These are phyloP conservation scores for Micronycteris hirsuta DNA, from an alignment of 2,113 vertebrate genomes.

Conservation along the genomic window DNA sequence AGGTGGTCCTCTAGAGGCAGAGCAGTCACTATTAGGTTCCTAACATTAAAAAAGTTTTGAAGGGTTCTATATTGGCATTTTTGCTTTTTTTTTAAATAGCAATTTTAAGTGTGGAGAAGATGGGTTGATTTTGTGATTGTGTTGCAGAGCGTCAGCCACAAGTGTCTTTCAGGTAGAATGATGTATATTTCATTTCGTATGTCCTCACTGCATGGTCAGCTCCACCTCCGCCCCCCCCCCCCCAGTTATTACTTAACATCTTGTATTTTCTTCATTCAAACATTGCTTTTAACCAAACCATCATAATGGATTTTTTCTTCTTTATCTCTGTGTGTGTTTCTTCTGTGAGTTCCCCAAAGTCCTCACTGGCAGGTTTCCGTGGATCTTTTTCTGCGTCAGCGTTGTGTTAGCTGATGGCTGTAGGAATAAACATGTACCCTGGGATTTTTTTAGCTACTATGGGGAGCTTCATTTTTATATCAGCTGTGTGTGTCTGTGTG, in stretches of 20 bases:
- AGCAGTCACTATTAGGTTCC: rapidly evolving
- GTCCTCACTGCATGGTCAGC: not conserved
- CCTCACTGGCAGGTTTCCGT: not conserved
- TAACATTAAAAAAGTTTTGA: not conserved
- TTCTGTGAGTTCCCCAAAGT: constrained; percentile 9
- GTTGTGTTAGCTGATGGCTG: not conserved
- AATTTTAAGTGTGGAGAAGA: not conserved
- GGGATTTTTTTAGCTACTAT: not conserved
- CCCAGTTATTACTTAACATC: not conserved
- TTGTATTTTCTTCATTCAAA: not conserved
- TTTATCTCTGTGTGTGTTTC: not conserved
- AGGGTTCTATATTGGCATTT: not conserved
- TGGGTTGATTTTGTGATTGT: not conserved
- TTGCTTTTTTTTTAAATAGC: not conserved
- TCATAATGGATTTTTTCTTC: not conserved
- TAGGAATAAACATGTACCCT: not conserved
- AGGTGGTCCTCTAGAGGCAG: not conserved
- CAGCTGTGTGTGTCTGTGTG: not conserved
- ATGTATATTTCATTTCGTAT: not conserved
- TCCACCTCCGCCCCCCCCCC: not conserved
- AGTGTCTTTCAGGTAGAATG: not conserved
- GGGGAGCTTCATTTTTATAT: not conserved
- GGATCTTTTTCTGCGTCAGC: not conserved
- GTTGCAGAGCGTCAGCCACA: not conserved
- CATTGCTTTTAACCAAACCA: not conserved